A percentile compares a stretch with the other conserved stretches of the same genome.
Conservation (phyloP, 2,113 vertebrate species). For the Trogon melanurus region DNA sequence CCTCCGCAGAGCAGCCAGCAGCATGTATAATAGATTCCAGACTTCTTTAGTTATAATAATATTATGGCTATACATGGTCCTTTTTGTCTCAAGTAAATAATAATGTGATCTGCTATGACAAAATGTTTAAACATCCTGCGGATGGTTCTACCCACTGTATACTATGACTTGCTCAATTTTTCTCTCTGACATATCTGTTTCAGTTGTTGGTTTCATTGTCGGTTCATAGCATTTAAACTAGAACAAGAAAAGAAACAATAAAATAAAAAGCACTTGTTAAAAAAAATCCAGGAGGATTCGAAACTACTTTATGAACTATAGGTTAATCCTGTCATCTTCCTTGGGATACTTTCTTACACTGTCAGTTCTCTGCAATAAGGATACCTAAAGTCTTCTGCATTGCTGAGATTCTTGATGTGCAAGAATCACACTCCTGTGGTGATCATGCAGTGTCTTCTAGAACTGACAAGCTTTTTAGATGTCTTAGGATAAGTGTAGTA, state of each 20-base stretch:
- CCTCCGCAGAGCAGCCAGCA: not conserved
- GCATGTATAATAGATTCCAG: constrained; percentile 21
- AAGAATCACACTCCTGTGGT: not conserved
- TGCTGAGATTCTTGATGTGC: not conserved
- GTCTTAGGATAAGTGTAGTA: not conserved
- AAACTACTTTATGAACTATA: not conserved
- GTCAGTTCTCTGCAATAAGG: not conserved
- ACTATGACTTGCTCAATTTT: not conserved
- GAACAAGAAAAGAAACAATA: not conserved
- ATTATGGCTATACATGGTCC: constrained; percentile 38
- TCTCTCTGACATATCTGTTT: not conserved
- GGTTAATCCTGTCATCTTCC: not conserved
- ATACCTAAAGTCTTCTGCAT: not conserved
- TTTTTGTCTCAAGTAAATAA: constrained; percentile 40
- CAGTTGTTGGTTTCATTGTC: not conserved
- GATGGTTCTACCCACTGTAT: not conserved
- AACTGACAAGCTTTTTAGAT: not conserved
- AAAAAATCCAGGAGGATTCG: not conserved
- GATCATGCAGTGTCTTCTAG: not conserved
- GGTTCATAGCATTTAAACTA: not conserved
- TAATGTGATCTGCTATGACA: not conserved
- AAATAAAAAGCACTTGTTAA: not conserved
- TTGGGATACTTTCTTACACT: not conserved
- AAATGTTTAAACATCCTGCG: not conserved
- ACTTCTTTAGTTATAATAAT: not conserved